Evolutionary conservation across 2,888 invertebrate genomes (phyloP).

Genomic region (Chironomus riparius): DNA sequence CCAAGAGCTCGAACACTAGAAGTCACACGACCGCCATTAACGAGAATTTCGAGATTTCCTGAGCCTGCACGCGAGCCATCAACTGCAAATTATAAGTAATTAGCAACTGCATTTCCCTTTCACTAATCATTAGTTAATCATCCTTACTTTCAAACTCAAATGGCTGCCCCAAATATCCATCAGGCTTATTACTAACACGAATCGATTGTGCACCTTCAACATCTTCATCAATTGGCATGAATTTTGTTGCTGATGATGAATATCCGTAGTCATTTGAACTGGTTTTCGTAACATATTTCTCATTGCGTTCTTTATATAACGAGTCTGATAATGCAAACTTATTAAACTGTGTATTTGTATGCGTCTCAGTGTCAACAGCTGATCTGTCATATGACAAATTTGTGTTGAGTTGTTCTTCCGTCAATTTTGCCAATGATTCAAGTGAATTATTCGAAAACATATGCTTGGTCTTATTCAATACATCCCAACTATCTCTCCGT

Average conservation of each 20-base stretch:
- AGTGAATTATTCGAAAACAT: slow-evolving; percentile 61
- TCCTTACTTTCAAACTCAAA: slow-evolving; percentile 91
- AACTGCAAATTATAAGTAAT: slow-evolving; percentile 49
- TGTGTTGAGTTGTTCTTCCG: slow-evolving; percentile 50
- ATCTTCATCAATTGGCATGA: slow-evolving; percentile 48
- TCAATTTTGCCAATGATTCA: slow-evolving; percentile 59
- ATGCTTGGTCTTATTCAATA: slow-evolving; percentile 69
- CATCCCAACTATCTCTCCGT: slow-evolving; percentile 72
- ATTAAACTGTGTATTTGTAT: slow-evolving; percentile 52
- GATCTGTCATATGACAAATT: slow-evolving; percentile 43
- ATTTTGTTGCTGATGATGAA: slow-evolving; percentile 33
- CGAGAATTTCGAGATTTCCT: slow-evolving; percentile 90
- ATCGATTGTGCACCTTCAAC: slow-evolving; percentile 77
- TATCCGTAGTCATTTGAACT: slow-evolving; percentile 33
- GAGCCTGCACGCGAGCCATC: slow-evolving; percentile 94
- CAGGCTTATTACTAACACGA: slow-evolving; percentile 74
- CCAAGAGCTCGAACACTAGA: slow-evolving; percentile 88
- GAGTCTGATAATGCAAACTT: slow-evolving; percentile 43
- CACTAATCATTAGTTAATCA: too few relatives aligned
- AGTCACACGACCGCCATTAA: slow-evolving; percentile 89
- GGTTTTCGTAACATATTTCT: slow-evolving; percentile 37
- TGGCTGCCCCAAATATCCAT: slow-evolving; percentile 80
- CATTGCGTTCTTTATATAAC: slow-evolving; percentile 40
- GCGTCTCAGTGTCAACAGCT: slow-evolving; percentile 50
- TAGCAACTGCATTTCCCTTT: not conserved